Base-by-base conservation (phyloP, 2,113 vertebrate genomes). In the Gila orcuttii region DNA sequence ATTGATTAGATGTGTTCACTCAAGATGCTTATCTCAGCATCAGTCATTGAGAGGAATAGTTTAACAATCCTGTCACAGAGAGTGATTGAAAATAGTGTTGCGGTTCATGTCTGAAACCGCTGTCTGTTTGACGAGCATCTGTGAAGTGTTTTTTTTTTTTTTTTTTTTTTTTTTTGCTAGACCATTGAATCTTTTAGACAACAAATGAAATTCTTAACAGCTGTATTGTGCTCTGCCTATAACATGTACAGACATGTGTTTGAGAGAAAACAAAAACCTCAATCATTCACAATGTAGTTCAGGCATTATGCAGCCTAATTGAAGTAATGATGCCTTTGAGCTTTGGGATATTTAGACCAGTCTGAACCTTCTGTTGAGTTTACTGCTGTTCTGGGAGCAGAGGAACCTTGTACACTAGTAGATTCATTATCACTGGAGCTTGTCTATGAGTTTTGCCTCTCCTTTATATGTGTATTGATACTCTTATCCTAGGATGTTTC, bases 91-190 rank as follows among this genome's bases (percentile, higher is more conserved):
- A 79, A 60, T 60, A 13, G 76, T 57, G 42, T 78, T 66, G 39
- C 9, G 4, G 12, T 82, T 82, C 15, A 28, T 21, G 15, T 55
- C 25, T 33, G 17, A 66, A 66, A 21, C 39, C 28, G 13, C 17
- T 81, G 39, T 80, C 57, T 81, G 39, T 82, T 82, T 82, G 79
- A 79, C 33, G 33, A 66, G 42, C 42, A 31, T 81, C 59, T 8
- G 79, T 64, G 39, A 81, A 81, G 47, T 50, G 8, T 28, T 50
- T 1, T 50, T 1, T 52, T 52, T 50, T 50, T 50, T 47, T n/a
- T n/a, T n/a, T n/a, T n/a, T n/a, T 0, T 52, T 52, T 52, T 52
- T 0, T 52, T 81, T 81, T 66, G 59, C 13, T 23, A 42, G 60
- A 6, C 60, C n/a, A 62, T 66, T 81, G 60, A 68, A 6, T 81